phyloP scores from a whole-genome alignment of 2,797 vertebrate species.

The Aplochiton taeniatus region DNA sequence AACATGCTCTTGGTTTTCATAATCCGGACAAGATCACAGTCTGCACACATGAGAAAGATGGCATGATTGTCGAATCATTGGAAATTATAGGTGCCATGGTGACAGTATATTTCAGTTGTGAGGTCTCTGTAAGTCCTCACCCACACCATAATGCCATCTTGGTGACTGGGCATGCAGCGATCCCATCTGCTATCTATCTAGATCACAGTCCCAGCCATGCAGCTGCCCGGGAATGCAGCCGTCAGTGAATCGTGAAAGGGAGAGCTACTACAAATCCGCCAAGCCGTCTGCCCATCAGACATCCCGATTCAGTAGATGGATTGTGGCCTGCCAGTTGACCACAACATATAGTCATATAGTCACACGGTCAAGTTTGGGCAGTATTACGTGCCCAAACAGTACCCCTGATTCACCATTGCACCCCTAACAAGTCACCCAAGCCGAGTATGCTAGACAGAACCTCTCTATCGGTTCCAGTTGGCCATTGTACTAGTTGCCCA shows the following conservation, averaged over 20 bases:
- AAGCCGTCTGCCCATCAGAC: slow-evolving; percentile 17
- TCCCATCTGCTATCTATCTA: slow-evolving; percentile 66
- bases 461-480: slow-evolving; percentile 11
- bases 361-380: neutral
- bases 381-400: neutral
- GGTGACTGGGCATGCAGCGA: slow-evolving; percentile 51
- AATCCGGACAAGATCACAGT: slow-evolving; percentile 43
- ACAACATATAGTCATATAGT: neutral
- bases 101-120: slow-evolving; percentile 31
- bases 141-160: slow-evolving; percentile 33
- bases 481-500: neutral
- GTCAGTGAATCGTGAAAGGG: slow-evolving; percentile 42
- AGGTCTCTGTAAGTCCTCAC: neutral
- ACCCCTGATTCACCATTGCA: slow-evolving; percentile 6
- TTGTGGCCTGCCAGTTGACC: slow-evolving; percentile 18
- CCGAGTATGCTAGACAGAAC: slow-evolving; percentile 13
- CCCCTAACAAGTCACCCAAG: neutral
- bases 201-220: slow-evolving; percentile 46
- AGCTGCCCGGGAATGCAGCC: slow-evolving; percentile 46
- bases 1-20: slow-evolving; percentile 50
- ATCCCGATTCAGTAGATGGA: slow-evolving; percentile 5
- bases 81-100: slow-evolving; percentile 39
- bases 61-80: slow-evolving; percentile 39
- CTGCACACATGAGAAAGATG: slow-evolving; percentile 28
- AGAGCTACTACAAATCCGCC: slow-evolving; percentile 7